Base-by-base conservation (phyloP, 2,888 invertebrate species). In the Synanthedon andrenaeformis region DNA sequence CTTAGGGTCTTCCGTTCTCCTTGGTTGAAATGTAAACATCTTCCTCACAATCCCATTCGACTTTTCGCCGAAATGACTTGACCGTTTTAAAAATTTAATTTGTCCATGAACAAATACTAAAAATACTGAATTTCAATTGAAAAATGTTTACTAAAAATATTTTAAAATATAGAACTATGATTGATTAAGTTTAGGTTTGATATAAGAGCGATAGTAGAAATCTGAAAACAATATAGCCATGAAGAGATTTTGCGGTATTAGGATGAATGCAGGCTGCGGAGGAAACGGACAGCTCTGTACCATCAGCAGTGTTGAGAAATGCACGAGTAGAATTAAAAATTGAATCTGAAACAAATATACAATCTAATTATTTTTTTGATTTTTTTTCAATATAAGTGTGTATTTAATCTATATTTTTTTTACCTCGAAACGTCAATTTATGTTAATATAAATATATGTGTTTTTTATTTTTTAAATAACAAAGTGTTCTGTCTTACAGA, bases 211-310 rank as follows among this genome's bases (percentile, higher is more conserved):
- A 61, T 89, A 89, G 65, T 93, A 93, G 74, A 93, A 93, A 60
- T 93, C 91, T 4, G 78, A 72, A 67, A 93, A 93, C 23, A 93
- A 74, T n/a, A 89, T 65, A 8, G 92, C 77, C 90, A 93, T 91
- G 64, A 92, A 90, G 0, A 90, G 60, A 70, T 92, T 91, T 67
- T 93, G 93, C 0, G 91, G 90, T 17, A 92, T 78, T 35, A 91
- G 73, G 5, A 91, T 60, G 53, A 83, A 82, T 0, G 89, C 80
- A 0, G 89, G 81, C 65, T 84, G 74, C 45, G 76, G 78, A 1
- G 93, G 92, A 67, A 84, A 91, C 0, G 65, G 69, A 65, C 93
- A 93, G 35, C 89, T 80, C 1, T 78, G 62, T 19, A 70, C 63
- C 55, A 86, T 63, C 4, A 76, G 58, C 51, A 90, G 58, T 52